Evolutionary conservation across 1,140 invertebrate species (phyloP), one percentile per base, ranked within the genome.

Genomic region (Heliconius himera): DNA sequence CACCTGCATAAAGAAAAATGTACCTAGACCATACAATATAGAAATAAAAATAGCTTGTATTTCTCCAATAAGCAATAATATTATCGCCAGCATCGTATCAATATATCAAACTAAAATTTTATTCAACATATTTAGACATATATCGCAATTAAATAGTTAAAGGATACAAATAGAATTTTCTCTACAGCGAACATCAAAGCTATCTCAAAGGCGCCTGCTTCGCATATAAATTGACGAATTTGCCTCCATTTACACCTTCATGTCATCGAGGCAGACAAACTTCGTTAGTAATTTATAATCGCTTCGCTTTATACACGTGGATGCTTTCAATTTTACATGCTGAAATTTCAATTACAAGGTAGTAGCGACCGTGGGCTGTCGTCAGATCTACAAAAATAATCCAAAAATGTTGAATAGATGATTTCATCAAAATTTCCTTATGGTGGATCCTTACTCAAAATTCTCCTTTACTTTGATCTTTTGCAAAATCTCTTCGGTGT

Each of bases 181-280:
- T 85, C 80, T 83, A 83, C 80, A 82, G 82, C 82, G 81, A 82
- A 85, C 84, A 83, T 88, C 84, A 87, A 89, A 89, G 89, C 87
- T 88, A 86, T 88, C 88, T 91, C 91, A 91, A 92, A 93, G 90
- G 90, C 87, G 83, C 79, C 89, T 91, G 93, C 89, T 92, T 89
- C 91, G 93, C 93, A 94, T 94, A 93, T 93, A 93, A 92, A 94
- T 94, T 93, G 93, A 92, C 88, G 87, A 93, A 94, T 94, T 94
- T 93, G 89, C 90, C 85, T 91, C 90, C 90, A 93, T 93, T 93
- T 92, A 91, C 92, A 91, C 91, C 88, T 92, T 89, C 86, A 85
- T 88, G 84, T 83, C 88, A 88, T 87, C 86, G 88, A 90, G 81
- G 85, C 81, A 86, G 82, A 83, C 83, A 86, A 82, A 89, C 84